Base-by-base conservation (phyloP, 2,888 invertebrate genomes). In the Scaptomyza flava region DNA sequence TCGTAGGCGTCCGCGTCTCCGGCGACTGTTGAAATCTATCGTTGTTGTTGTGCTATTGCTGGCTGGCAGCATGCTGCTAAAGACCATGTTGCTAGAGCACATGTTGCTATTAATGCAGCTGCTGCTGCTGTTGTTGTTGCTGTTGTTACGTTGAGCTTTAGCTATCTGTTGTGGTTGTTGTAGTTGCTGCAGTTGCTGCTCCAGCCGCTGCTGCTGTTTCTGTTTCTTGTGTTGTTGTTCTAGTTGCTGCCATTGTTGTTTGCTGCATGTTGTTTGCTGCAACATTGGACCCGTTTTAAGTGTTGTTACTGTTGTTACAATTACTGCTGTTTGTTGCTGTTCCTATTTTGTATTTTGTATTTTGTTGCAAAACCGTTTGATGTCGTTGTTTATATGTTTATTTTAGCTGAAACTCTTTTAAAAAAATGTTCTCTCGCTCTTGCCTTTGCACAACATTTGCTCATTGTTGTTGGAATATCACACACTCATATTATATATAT, bases 1-100 rank as follows among this genome's bases (percentile, higher is more conserved):
- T 89, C 92, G 91, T 91, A 91, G 91, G 27, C 91, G 90, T 17
- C 92, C 91, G 64, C 91, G 90, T 62, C 92, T 79, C n/a, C 91
- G 88, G 58, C 91, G 90, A 72, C 91, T 91, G 61, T 91, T 91
- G 67, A 91, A 91, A 86, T 91, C 90, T 90, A 89, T 89, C 81
- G 89, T 89, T 78, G 85, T 87, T 70, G 72, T 79, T 54, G 48
- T 68, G 34, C 65, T 65, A 30, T 68, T 65, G 54, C 46, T 68
- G 54, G 46, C 57, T 73, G 62, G 59, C 56, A 66, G 68, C 66
- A 68, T 58, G 50, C 60, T 38, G 64, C 30, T 45, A 53, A 63
- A 63, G 56, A 71, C 68, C 73, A 73, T 86, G 62, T 68, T 81
- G 76, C 68, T 69, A 34, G 57, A 46, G 65, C 59, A 57, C 41